Percentiles rank a stretch among this genome's conserved stretches.
phyloP scores from a whole-genome alignment of 2,113 vertebrate species.

The Epinephelus cyanopodus region DNA sequence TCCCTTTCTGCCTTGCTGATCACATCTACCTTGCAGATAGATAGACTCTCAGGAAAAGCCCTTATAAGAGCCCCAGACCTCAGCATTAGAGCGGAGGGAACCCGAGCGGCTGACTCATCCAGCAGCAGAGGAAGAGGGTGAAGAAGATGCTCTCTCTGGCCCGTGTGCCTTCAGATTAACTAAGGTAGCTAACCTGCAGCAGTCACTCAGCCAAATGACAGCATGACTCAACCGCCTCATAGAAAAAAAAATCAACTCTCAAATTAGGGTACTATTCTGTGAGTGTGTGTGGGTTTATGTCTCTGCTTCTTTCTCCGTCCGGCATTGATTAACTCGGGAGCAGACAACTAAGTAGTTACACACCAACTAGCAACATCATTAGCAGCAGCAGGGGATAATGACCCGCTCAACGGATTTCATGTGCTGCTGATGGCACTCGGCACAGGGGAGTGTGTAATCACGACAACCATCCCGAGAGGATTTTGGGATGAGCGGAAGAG shows the following conservation, averaged over 20 bases:
- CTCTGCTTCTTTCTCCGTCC: constrained; percentile 26
- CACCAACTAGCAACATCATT: constrained; percentile 69
- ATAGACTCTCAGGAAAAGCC: constrained; percentile 70
- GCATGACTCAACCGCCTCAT: constrained; percentile 64
- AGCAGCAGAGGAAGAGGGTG: constrained; percentile 37
- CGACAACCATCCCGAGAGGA: constrained; percentile 48
- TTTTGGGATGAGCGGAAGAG: constrained; percentile 53
- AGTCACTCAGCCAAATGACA: constrained; percentile 33
- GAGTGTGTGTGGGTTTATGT: constrained; percentile 38
- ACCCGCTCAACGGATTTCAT: constrained; percentile 64
- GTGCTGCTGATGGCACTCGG: constrained; percentile 60
- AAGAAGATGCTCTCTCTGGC: constrained; percentile 43
- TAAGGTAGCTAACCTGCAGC: constrained; percentile 48
- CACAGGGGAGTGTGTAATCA: constrained; percentile 55
- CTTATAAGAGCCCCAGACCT: constrained; percentile 64
- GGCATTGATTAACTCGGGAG: constrained; percentile 56
- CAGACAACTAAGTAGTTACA: constrained; percentile 61
- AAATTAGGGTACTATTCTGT: constrained; percentile 27
- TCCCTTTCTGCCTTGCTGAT: constrained; percentile 41
- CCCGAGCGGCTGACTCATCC: constrained; percentile 76
- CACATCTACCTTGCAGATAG: constrained; percentile 58
- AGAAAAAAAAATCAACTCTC: constrained; percentile 37
- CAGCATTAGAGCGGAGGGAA: constrained; percentile 55
- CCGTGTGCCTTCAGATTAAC: constrained; percentile 51
- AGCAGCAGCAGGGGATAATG: constrained; percentile 69